Percentiles rank a stretch among this genome's conserved stretches.
Conservation (phyloP, 2,113 vertebrate genomes). For the Scytalopus superciliaris region DNA sequence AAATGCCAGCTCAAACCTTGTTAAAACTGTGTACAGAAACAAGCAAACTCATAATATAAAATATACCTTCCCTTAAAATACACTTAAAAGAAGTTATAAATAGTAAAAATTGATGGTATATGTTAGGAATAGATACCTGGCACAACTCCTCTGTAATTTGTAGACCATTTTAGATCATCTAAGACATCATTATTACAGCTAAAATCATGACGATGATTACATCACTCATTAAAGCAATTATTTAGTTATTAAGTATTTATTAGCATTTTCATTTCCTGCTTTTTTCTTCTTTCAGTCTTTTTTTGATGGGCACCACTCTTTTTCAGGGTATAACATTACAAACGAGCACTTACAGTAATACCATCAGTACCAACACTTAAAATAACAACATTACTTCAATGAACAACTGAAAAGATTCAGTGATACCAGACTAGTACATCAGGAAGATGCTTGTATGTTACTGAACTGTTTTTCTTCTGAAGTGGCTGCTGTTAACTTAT, state of each 20-base stretch:
- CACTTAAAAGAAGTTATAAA: background rate
- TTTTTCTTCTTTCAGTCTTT: background rate
- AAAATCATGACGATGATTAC: background rate
- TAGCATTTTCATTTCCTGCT: background rate
- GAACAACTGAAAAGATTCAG: background rate
- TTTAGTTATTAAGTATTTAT: background rate
- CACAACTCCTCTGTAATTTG: background rate
- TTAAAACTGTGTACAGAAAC: background rate
- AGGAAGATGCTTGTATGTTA: background rate
- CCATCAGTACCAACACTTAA: background rate
- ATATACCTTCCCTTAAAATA: background rate
- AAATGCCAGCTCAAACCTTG: background rate
- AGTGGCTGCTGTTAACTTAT: background rate
- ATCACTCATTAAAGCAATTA: background rate
- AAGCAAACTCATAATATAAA: background rate
- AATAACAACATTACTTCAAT: background rate
- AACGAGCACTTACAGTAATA: background rate
- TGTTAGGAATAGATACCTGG: background rate
- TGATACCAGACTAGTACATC: background rate
- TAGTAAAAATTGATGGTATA: background rate
- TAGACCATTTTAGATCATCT: background rate
- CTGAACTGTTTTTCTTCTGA: background rate
- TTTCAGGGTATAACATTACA: background rate
- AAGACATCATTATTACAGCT: background rate
- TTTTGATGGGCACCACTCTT: background rate